These are phyloP conservation scores for Cyclophora punctaria DNA, from an alignment of 2,888 invertebrate species.

Conservation along the genomic window DNA sequence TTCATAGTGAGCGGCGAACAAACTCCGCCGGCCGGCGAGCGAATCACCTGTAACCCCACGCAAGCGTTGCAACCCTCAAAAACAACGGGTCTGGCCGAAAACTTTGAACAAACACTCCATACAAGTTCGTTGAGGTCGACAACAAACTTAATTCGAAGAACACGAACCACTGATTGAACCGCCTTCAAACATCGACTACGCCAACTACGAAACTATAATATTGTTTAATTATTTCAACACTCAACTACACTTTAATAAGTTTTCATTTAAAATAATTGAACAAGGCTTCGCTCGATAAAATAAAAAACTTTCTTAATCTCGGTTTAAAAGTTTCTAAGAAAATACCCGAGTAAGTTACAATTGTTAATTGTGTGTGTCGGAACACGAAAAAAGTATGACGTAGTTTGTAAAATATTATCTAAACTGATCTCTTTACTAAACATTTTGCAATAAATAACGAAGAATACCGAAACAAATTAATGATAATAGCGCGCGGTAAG, in stretches of 20 bases:
- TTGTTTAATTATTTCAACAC: too few species aligned
- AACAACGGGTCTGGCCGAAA: slow-evolving; percentile 41
- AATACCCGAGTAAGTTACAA: too few species aligned
- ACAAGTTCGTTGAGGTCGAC: slow-evolving; percentile 27
- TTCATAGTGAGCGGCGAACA: slow-evolving; percentile 41
- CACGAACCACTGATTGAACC: slow-evolving; percentile 12
- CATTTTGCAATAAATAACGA: slow-evolving; percentile 8
- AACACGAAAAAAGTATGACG: too few species aligned
- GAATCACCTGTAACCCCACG: slow-evolving; percentile 49
- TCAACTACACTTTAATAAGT: too few species aligned
- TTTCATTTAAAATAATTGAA: too few species aligned
- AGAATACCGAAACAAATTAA: slow-evolving; percentile 19
- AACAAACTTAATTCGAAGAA: slow-evolving; percentile 27
- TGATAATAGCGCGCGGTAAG: slow-evolving; percentile 30
- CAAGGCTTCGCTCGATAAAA: too few species aligned
- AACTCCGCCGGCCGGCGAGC: slow-evolving; percentile 33
- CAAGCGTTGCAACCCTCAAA: slow-evolving; percentile 37
- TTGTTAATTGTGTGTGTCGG: too few species aligned
- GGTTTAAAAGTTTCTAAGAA: too few species aligned
- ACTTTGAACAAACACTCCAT: slow-evolving; percentile 37
- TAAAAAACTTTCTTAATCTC: too few species aligned
- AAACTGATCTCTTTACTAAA: neutral
- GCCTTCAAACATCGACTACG: too few species aligned
- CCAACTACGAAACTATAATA: too few species aligned
- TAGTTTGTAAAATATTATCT: too few species aligned